Percentiles rank a stretch among this genome's conserved stretches.
Conservation (phyloP, 1,140 invertebrate species). For the Drosophila ercepeae region DNA sequence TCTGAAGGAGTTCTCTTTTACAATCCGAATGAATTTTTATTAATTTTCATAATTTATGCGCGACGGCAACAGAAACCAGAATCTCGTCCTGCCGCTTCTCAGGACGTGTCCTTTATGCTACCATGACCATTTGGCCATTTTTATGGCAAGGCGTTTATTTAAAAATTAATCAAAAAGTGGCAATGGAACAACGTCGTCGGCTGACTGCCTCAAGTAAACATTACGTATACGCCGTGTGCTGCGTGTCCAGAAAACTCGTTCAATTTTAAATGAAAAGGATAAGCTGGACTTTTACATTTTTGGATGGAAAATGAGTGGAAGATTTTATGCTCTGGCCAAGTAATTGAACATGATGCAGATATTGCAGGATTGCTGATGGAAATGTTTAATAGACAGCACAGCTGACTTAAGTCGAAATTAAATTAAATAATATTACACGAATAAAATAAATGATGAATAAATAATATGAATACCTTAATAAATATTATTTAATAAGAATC, state of each 20-base stretch:
- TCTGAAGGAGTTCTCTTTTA: conserved; percentile 21
- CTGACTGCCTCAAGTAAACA: conserved; percentile 56
- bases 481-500: no score
- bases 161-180: conserved; percentile 81
- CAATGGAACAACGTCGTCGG: conserved; percentile 30
- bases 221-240: conserved; percentile 58
- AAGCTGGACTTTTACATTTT: conserved; percentile 7
- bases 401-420: neutral
- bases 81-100: conserved; percentile 19
- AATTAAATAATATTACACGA: neutral
- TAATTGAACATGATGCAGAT: conserved; percentile 11
- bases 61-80: conserved; percentile 32
- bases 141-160: conserved; percentile 74
- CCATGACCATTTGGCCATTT: conserved; percentile 60
- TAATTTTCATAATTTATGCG: conserved; percentile 81
- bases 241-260: conserved; percentile 32
- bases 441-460: neutral
- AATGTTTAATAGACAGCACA: neutral
- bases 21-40: conserved; percentile 68
- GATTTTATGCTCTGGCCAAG: conserved; percentile 4
- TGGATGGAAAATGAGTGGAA: neutral
- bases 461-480: no score
- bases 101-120: conserved; percentile 30
- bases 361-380: neutral
- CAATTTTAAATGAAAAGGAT: conserved; percentile 60